These are phyloP conservation scores for Sprattus sprattus DNA, from an alignment of 2,113 vertebrate species.

Conservation along the genomic window DNA sequence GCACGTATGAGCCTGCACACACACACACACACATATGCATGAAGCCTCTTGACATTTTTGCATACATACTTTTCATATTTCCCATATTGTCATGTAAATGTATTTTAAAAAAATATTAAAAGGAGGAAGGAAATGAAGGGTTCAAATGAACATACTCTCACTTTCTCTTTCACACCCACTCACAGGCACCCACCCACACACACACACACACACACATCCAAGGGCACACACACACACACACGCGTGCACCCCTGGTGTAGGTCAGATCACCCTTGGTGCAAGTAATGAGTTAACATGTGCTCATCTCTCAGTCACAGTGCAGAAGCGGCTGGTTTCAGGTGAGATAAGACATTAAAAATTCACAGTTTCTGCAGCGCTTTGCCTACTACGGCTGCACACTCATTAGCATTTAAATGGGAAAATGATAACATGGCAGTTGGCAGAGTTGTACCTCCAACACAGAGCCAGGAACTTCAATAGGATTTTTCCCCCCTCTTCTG, in stretches of 20 bases:
- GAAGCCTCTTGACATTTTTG: background rate
- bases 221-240: slow-evolving; percentile 23
- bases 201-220: background rate
- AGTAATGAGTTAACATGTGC: slow-evolving; percentile 68
- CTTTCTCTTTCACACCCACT: background rate
- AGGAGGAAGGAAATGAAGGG: background rate
- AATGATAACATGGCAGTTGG: slow-evolving; percentile 67
- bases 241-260: slow-evolving; percentile 20
- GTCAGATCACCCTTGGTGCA: slow-evolving; percentile 57
- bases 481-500: background rate
- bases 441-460: slow-evolving; percentile 63
- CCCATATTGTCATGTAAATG: slow-evolving; percentile 10
- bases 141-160: background rate
- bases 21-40: background rate
- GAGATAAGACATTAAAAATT: slow-evolving; percentile 72
- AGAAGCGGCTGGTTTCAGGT: slow-evolving; percentile 65
- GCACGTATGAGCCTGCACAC: background rate
- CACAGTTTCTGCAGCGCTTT: slow-evolving; percentile 62
- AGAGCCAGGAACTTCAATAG: slow-evolving; percentile 55
- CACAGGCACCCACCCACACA: background rate
- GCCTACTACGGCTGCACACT: slow-evolving; percentile 61
- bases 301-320: slow-evolving; percentile 57
- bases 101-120: background rate
- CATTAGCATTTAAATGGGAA: slow-evolving; percentile 80
- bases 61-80: background rate